phyloP scores from a whole-genome alignment of 2,888 invertebrate genomes.

The Alitta virens region DNA sequence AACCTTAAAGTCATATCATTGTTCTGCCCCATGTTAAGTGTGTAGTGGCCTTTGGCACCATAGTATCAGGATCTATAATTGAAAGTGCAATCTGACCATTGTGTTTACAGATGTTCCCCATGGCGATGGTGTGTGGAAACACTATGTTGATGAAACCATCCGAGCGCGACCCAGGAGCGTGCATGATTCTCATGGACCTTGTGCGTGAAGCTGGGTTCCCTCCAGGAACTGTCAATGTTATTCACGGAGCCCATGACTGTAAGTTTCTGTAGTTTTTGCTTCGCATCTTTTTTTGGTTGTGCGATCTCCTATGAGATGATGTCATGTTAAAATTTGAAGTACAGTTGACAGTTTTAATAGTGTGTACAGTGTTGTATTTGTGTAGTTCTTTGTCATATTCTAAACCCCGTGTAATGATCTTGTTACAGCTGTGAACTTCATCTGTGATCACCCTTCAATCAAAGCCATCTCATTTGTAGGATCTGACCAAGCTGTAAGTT shows the following conservation, averaged over 20 bases:
- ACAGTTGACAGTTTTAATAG: too few relatives aligned
- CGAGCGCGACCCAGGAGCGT: constrained; percentile 95
- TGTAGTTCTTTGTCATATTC: background rate
- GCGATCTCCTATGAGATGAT: too few relatives aligned
- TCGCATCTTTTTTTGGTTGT: too few relatives aligned
- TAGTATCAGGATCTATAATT: too few relatives aligned
- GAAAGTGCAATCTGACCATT: too few relatives aligned
- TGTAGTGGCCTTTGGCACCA: too few relatives aligned
- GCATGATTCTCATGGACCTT: constrained; percentile 90
- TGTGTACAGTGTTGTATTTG: too few relatives aligned
- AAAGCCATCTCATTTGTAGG: constrained; percentile 98
- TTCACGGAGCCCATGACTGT: constrained; percentile 88
- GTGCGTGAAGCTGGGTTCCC: constrained; percentile 92
- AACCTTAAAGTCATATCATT: too few relatives aligned
- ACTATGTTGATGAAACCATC: constrained; percentile 93
- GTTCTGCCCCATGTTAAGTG: too few relatives aligned
- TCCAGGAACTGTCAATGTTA: constrained; percentile 90
- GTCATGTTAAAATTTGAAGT: too few relatives aligned
- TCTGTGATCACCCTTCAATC: constrained; percentile 94
- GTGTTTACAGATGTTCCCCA: constrained; percentile 65
- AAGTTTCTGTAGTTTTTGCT: too few relatives aligned
- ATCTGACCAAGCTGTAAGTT: constrained; percentile 82
- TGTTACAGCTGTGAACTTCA: constrained; percentile 81
- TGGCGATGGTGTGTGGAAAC: constrained; percentile 80
- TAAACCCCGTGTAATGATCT: constrained; percentile 10